phyloP scores from a whole-genome alignment of 2,888 invertebrate species.

The Deroplatys truncata region DNA sequence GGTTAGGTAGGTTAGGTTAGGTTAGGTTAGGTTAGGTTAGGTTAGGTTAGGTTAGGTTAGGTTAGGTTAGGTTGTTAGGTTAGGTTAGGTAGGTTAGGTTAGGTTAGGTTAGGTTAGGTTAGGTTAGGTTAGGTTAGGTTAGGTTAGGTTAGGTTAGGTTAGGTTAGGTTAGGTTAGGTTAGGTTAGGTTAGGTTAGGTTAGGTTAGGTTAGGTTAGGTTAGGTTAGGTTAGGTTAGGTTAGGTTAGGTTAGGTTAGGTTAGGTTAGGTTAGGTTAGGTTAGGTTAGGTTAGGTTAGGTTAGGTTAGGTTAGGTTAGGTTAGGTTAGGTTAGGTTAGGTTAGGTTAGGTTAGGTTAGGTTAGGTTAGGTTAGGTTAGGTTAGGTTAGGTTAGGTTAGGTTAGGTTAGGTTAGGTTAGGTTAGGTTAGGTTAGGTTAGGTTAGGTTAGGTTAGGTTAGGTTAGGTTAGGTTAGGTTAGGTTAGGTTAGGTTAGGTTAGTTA shows the following conservation, averaged over 20 bases:
- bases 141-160: too few relatives aligned
- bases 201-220: neutral
- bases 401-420: slow-evolving; percentile 35
- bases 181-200: too few relatives aligned
- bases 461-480: slow-evolving; percentile 26
- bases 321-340: slow-evolving; percentile 25
- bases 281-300: neutral
- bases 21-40: neutral
- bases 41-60: neutral
- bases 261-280: neutral
- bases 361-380: too few relatives aligned
- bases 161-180: too few relatives aligned
- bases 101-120: too few relatives aligned
- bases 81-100: too few relatives aligned
- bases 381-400: slow-evolving; percentile 15
- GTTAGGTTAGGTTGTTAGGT: too few relatives aligned
- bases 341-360: neutral
- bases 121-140: too few relatives aligned
- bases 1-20: neutral
- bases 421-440: neutral
- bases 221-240: neutral
- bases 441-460: slow-evolving; percentile 9
- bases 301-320: slow-evolving; percentile 22
- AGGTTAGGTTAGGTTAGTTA: slow-evolving; percentile 28
- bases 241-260: neutral